Percentiles rank a stretch among this genome's conserved stretches.
Conservation (phyloP, 2,888 invertebrate species). For the Cryptocheilus praepositus region DNA sequence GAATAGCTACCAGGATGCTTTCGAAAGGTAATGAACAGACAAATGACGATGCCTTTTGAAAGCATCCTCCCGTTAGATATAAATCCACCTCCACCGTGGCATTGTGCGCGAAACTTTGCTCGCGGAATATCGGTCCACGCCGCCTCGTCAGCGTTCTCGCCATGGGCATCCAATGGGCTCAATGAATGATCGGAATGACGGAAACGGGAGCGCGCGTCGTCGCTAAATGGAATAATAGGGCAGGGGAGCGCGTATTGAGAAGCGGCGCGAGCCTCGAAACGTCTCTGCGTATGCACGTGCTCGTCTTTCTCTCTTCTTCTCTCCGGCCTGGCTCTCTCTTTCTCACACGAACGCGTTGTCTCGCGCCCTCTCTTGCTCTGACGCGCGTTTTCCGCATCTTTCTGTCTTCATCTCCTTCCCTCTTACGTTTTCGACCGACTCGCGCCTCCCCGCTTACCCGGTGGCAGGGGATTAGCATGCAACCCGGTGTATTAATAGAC, state of each 20-base stretch:
- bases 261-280: constrained; percentile 57
- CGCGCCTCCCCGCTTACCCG: constrained; percentile 28
- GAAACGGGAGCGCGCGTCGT: constrained; percentile 10
- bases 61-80: constrained; percentile 62
- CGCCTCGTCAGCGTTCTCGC: background rate
- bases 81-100: background rate
- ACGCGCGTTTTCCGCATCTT: background rate
- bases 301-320: background rate
- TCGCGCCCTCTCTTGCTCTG: constrained; percentile 23
- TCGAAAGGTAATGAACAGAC: constrained; percentile 71
- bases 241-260: constrained; percentile 60
- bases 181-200: background rate
- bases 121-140: too few relatives aligned
- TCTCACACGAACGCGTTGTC: background rate
- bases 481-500: constrained; percentile 71
- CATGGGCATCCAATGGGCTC: background rate
- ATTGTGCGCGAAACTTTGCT: too few relatives aligned
- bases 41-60: constrained; percentile 69
- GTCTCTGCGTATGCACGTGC: constrained; percentile 62
- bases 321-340: background rate
- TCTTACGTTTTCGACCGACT: constrained; percentile 20
- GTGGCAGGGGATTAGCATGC: constrained; percentile 66
- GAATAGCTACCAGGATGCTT: constrained; percentile 63
- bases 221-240: constrained; percentile 66
- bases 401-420: constrained; percentile 23